Evolutionary conservation across 2,888 invertebrate genomes (phyloP), one percentile per base, ranked within the genome.

Genomic region (Zootermopsis nevadensis): DNA sequence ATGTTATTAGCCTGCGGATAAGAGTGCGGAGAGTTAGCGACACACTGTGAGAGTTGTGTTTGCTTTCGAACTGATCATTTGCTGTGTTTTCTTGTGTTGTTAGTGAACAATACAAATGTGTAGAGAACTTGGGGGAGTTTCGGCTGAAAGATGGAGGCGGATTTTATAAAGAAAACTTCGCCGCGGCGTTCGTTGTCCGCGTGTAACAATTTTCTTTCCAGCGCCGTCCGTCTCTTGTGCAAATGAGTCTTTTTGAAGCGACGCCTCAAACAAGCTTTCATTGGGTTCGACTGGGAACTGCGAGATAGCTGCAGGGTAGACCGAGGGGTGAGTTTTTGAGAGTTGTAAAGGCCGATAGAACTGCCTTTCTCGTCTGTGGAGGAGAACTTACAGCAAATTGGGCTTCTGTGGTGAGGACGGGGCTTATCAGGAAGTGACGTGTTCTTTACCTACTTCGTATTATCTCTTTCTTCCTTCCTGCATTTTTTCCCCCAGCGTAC

Each of bases 401-500:
- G 82, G 76, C 82, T 76, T 42, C 76, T 76, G 82, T 72, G 82
- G 35, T 76, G 30, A 72, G 76, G 53, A 77, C 31, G 33, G 27
- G 42, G 82, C 82, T 82, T 82, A 82, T 82, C 82, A 76, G 55
- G 77, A 82, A 76, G 82, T 76, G 38, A 60, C 69, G 33, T 69
- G 69, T 69, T 33, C 69, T 69, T 69, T 69, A 33, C 33, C 69
- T 69, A 69, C 33, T 69, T 69, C 33, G 33, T 69, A 31, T 69
- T 33, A 31, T 66, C 27, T 66, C 66, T 27, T 66, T 30, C 15
- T 4, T 30, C 30, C 60, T 69, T 33, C 31, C 10, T 69, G 7
- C 33, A 31, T 33, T 69, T 19, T 3, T 69, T 67, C 60, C 27
- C 8, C 31, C 69, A 27, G 19, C 19, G 48, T 48, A 66, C 27